Conservation (phyloP, 2,888 invertebrate species). For the Agrotis ipsilon region DNA sequence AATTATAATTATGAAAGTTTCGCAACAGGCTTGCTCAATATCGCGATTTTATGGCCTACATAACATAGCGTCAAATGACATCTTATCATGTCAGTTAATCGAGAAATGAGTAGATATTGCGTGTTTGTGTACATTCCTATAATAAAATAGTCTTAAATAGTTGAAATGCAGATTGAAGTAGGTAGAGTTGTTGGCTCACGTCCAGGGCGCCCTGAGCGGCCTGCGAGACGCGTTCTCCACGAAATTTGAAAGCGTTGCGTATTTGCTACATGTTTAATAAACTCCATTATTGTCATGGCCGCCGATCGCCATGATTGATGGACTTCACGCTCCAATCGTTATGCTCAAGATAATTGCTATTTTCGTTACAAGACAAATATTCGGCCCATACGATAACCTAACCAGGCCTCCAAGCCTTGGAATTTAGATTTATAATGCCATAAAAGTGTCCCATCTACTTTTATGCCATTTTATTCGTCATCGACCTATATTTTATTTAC, state of each 20-base stretch:
- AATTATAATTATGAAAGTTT: conserved; percentile 39
- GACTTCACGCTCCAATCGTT: conserved; percentile 56
- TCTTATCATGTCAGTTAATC: conserved; percentile 56
- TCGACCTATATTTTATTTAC: conserved; percentile 46
- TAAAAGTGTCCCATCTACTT: conserved; percentile 46
- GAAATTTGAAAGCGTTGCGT: conserved; percentile 77
- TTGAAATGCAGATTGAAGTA: conserved; percentile 75
- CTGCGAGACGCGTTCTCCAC: conserved; percentile 62
- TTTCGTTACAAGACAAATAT: conserved; percentile 53
- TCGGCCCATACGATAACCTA: conserved; percentile 24
- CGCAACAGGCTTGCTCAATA: conserved; percentile 42
- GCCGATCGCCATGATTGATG: conserved; percentile 64
- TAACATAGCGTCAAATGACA: conserved; percentile 54
- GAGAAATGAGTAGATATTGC: conserved; percentile 51
- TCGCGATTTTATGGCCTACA: conserved; percentile 35
- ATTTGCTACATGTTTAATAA: conserved; percentile 73
- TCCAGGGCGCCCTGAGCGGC: conserved; percentile 72
- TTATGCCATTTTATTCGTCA: conserved; percentile 46
- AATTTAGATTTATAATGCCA: conserved; percentile 29
- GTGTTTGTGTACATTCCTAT: conserved; percentile 61
- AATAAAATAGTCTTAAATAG: conserved; percentile 77
- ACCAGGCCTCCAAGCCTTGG: conserved; percentile 35
- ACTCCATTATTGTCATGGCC: conserved; percentile 65
- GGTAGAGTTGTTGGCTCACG: conserved; percentile 71
- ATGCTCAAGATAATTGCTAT: conserved; percentile 57